These are phyloP conservation scores for Shargacucullia verbasci DNA, from an alignment of 2,888 invertebrate species.

Conservation along the genomic window DNA sequence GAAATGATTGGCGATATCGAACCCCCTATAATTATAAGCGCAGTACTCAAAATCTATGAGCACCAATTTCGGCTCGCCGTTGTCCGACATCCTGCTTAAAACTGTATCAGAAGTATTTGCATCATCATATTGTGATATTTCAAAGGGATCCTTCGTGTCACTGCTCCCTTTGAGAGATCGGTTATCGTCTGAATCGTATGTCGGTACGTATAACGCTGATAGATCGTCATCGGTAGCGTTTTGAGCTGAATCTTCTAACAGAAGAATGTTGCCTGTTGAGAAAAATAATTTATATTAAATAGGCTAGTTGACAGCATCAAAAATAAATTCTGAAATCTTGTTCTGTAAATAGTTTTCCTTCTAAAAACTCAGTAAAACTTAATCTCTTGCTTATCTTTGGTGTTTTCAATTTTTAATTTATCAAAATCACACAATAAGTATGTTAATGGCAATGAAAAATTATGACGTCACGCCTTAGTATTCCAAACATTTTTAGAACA, in stretches of 20 bases:
- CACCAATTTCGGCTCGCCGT: constrained; percentile 90
- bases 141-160: constrained; percentile 27
- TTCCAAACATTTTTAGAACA: no score
- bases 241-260: constrained; percentile 76
- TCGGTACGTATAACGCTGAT: constrained; percentile 59
- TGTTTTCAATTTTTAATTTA: no score
- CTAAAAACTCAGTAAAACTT: no score
- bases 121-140: constrained; percentile 65
- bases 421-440: no score
- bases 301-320: no score
- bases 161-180: constrained; percentile 55
- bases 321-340: no score
- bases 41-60: constrained; percentile 98
- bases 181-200: constrained; percentile 48
- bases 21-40: constrained; percentile 96
- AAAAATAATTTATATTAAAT: no score
- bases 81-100: constrained; percentile 71
- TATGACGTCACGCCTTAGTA: no score
- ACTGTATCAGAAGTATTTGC: constrained; percentile 77
- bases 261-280: constrained; percentile 86
- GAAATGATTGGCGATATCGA: constrained; percentile 98
- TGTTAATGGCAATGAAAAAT: no score
- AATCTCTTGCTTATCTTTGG: no score
- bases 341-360: no score
- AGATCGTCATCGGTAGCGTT: constrained; percentile 63